Conservation (phyloP, 64 coral and sea anemone species). For the Astreopora myriophthalma region DNA sequence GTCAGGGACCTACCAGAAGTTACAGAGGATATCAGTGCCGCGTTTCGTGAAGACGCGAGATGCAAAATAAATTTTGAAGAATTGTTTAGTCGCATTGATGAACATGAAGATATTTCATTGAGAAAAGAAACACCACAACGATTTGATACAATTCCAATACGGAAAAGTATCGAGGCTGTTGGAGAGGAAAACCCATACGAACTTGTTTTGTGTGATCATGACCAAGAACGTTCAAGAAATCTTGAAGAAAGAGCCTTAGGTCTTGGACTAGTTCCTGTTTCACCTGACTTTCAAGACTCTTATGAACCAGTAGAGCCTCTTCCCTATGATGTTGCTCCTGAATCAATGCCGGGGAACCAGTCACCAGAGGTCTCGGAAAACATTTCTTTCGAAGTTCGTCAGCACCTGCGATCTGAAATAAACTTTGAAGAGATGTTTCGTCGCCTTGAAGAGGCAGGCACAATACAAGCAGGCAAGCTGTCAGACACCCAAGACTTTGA, state of each 20-base stretch:
- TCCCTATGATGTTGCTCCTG: not conserved
- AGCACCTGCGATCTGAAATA: constrained; percentile 41
- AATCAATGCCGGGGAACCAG: not conserved
- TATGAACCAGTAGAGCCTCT: not conserved
- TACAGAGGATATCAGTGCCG: not conserved
- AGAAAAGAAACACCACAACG: not conserved
- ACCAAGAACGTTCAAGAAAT: not conserved
- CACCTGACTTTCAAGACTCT: not conserved
- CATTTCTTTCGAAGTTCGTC: not conserved
- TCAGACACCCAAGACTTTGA: not conserved
- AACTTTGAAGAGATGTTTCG: constrained; percentile 75
- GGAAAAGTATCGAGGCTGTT: not conserved
- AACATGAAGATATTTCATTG: not conserved
- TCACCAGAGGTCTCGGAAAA: not conserved
- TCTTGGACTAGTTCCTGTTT: not conserved
- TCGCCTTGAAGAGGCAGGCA: constrained; percentile 36
- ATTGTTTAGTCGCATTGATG: constrained; percentile 7
- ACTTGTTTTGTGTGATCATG: not conserved
- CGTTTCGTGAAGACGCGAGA: not conserved
- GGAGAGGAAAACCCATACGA: not conserved
- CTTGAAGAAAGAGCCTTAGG: not conserved
- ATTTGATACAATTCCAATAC: not conserved
- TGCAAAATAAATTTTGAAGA: constrained; percentile 67
- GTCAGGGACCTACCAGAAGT: not conserved
- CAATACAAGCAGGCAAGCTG: not conserved